Conservation (phyloP, 2,888 invertebrate species). For the Phlogophora meticulosa region DNA sequence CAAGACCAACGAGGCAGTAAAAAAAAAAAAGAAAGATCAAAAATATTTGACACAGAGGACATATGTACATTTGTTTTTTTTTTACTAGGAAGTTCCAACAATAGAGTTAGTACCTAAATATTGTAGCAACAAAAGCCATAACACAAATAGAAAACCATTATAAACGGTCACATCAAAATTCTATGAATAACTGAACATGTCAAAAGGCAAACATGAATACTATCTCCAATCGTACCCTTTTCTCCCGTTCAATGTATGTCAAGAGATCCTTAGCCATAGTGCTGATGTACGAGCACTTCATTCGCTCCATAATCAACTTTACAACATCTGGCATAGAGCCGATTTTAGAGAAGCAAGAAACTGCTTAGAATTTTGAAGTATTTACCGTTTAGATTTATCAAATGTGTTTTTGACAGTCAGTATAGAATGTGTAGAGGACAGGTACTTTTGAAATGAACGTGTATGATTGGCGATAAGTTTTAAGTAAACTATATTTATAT, state of each 20-base stretch:
- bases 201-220: conserved; percentile 77
- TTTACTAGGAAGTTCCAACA: no score
- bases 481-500: not conserved
- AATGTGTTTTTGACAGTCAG: conserved; percentile 58
- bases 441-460: conserved; percentile 38
- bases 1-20: no score
- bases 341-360: conserved; percentile 1
- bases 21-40: no score
- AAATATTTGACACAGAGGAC: no score
- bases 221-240: conserved; percentile 80
- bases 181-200: conserved; percentile 85
- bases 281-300: conserved; percentile 48
- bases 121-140: conserved; percentile 27
- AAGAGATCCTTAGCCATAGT: conserved; percentile 69
- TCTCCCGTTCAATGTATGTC: conserved; percentile 67
- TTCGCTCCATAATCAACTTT: conserved; percentile 30
- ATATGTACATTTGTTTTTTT: no score
- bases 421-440: conserved; percentile 37
- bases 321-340: not conserved
- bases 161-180: conserved; percentile 74
- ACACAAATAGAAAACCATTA: conserved; percentile 61
- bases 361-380: conserved; percentile 48
- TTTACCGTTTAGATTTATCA: conserved; percentile 66
- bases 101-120: no score
- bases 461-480: conserved; percentile 18